phyloP scores from a whole-genome alignment of 1,140 invertebrate species.

The Andrena cerasifolii region DNA sequence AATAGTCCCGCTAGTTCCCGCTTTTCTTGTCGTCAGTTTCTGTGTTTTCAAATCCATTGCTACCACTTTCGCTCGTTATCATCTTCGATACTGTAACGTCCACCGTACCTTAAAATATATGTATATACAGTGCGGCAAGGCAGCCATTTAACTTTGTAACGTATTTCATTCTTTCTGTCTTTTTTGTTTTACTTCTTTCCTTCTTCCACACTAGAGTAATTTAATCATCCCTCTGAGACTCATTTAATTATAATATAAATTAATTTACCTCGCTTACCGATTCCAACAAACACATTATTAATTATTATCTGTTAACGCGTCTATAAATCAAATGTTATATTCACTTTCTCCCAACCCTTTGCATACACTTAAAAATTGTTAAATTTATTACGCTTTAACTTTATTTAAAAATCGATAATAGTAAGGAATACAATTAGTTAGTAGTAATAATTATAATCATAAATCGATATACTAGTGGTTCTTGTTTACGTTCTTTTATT shows the following conservation, averaged over 20 bases:
- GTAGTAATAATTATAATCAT: conserved; percentile 66
- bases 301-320: conserved; percentile 61
- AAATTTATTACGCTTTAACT: conserved; percentile 67
- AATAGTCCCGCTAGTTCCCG: conserved; percentile 52
- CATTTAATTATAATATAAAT: conserved; percentile 73
- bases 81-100: conserved; percentile 31
- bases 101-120: conserved; percentile 63
- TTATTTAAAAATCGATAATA: conserved; percentile 65
- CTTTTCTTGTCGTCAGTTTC: conserved; percentile 25
- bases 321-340: conserved; percentile 62
- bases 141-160: conserved; percentile 59
- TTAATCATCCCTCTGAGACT: conserved; percentile 74
- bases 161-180: conserved; percentile 21
- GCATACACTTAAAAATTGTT: conserved; percentile 61
- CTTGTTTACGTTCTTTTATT: conserved; percentile 54
- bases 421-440: conserved; percentile 64
- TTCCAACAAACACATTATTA: conserved; percentile 64
- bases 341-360: conserved; percentile 37
- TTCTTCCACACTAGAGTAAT: conserved; percentile 60
- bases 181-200: conserved; percentile 37
- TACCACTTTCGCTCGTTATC: conserved; percentile 25
- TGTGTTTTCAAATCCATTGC: conserved; percentile 47
- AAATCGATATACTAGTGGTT: conserved; percentile 65
- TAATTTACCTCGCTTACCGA: conserved; percentile 73
- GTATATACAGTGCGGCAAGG: conserved; percentile 59